Evolutionary conservation across 1,140 invertebrate species (phyloP), one percentile per base, ranked within the genome.

Genomic region (Lepidurus couesii): DNA sequence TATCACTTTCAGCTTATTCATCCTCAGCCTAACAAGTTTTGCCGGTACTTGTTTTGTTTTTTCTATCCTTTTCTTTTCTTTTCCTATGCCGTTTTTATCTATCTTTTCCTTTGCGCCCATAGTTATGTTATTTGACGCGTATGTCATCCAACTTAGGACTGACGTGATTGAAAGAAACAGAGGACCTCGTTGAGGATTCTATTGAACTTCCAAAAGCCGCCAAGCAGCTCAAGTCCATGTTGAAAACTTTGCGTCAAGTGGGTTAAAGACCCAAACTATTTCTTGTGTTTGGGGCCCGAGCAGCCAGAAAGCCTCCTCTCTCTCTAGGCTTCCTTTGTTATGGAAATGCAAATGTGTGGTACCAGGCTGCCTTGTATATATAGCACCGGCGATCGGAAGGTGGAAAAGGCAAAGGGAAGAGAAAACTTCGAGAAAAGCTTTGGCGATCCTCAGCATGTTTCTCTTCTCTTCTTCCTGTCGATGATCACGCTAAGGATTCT

Each of bases 41-140:
- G 34, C 34, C 34, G 34, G 34, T 34, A 34, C 34, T 34, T 34
- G 34, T 34, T 34, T 34, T 34, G 34, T 34, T 34, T 34, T 34
- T 45, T 47, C 13, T 53, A 42, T 74, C 44, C 75, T 45, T 79
- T 73, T 76, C 47, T 47, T 77, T 53, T 34, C 74, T 75, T 75
- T 78, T 79, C 42, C 77, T 73, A 77, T 73, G 65, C 75, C 79
- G 75, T 81, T 77, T 80, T 44, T 76, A 53, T 45, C 34, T 80
- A n/a, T 16, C 13, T 34, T 9, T 47, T 44, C 53, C 21, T n/a
- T 44, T 34, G 34, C 4, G 34, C 34, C 34, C 34, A 34, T 34
- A 34, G 34, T 34, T 34, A 34, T 34, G 34, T 34, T 34, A 34
- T 34, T 34, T 34, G 34, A 34, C 34, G 34, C 34, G 34, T 34